Conservation (phyloP, 1,140 invertebrate genomes). For the Melipona quadrifasciata region DNA sequence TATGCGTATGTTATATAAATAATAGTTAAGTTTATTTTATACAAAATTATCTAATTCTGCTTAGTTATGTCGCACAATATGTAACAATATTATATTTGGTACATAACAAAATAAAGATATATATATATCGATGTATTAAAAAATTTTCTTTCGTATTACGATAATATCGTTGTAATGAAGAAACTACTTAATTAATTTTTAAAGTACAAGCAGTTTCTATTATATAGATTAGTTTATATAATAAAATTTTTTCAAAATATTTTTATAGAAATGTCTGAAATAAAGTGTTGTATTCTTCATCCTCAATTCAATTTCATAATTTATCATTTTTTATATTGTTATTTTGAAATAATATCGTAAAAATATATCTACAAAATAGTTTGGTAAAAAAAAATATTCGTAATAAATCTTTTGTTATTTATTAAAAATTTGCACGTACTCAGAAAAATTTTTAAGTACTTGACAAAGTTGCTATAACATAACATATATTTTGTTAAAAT, state of each 20-base stretch:
- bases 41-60: neutral
- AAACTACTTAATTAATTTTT: neutral
- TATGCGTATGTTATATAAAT: too few relatives aligned
- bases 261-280: too few relatives aligned
- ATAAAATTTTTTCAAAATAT: neutral
- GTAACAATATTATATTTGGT: neutral
- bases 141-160: neutral
- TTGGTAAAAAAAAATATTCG: too few relatives aligned
- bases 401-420: too few relatives aligned
- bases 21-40: neutral
- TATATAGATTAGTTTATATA: neutral
- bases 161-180: neutral
- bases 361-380: too few relatives aligned
- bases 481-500: neutral
- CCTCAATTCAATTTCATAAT: too few relatives aligned
- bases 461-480: too few relatives aligned
- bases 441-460: neutral
- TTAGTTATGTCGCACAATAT: neutral
- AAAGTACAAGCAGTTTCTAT: neutral
- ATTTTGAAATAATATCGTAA: too few relatives aligned
- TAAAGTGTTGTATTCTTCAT: too few relatives aligned
- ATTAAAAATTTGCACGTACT: neutral
- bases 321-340: too few relatives aligned
- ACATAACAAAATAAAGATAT: neutral
- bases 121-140: neutral